Conservation (phyloP, 2,888 invertebrate genomes). For the Graphium colonna region DNA sequence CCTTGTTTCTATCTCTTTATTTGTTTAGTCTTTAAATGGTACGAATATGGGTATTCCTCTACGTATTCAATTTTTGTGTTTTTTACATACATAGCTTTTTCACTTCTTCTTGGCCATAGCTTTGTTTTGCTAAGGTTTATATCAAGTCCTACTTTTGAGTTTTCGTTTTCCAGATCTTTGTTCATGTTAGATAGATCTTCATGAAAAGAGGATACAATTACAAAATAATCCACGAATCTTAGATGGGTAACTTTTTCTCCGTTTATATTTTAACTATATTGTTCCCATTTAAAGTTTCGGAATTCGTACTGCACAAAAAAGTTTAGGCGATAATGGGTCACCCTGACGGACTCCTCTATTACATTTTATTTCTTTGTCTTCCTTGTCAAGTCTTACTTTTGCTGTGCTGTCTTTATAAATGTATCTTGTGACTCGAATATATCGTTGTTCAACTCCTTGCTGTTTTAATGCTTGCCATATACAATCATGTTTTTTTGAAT, state of each 20-base stretch:
- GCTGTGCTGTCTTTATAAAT: no score
- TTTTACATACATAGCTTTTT: no score
- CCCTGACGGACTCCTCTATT: constrained; percentile 12
- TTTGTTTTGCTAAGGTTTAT: constrained; percentile 13
- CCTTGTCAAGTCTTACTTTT: no score
- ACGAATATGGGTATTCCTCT: no score
- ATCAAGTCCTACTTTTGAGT: background rate
- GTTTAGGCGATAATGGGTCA: constrained; percentile 14
- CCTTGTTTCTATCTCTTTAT: no score
- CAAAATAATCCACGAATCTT: constrained; percentile 4
- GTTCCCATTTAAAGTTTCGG: constrained; percentile 10
- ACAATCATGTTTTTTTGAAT: no score
- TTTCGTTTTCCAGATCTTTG: constrained; percentile 6
- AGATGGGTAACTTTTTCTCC: constrained; percentile 4
- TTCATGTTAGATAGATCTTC: constrained; percentile 4
- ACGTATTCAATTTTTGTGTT: no score
- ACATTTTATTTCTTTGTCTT: no score
- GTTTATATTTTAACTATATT: constrained; percentile 11
- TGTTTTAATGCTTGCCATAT: no score
- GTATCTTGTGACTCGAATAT: no score
- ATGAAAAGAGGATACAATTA: background rate
- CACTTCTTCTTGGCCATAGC: constrained; percentile 1
- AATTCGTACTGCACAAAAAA: constrained; percentile 17
- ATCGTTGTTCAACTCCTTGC: no score
- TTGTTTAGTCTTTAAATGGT: no score